Evolutionary conservation across 30 jellyfish, hydroid and myxozoan species (phyloP), one percentile per base, ranked within the genome.

Genomic region (Clytia hemisphaerica): DNA sequence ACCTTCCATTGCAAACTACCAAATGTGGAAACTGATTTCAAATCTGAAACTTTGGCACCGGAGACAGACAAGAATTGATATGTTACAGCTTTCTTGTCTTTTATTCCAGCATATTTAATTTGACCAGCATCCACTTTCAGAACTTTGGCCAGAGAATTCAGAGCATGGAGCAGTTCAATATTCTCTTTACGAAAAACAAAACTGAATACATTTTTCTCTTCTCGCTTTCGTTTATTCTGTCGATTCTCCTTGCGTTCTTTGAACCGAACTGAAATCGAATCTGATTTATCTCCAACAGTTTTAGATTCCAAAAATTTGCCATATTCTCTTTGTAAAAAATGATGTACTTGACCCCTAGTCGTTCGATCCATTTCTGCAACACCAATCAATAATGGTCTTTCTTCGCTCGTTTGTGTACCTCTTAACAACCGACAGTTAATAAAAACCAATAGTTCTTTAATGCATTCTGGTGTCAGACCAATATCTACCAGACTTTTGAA

Each of bases 61-160:
- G 50, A 42, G 0, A 72, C 65, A 0, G 92, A 45, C 9, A 83
- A 38, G 25, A 27, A 32, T 66, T 83, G 95, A 31, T 62, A 70
- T 0, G 95, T 83, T 9, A 67, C 57, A 19, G 95, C 95, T 42
- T 68, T 83, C 61, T 75, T 83, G 75, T 83, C 95, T 68, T 83
- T 83, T 34, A 71, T 63, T 30, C 95, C 95, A 45, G 95, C 92
- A 47, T 64, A 83, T 29, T 72, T 61, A 15, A 83, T 42, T 14
- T 64, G 16, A 1, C 82, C 58, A 2, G 82, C 64, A 24, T 83
- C 61, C 21, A 49, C 37, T 15, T 71, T 63, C 40, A 83, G 35
- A 6, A 26, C 66, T 34, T 29, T 58, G 14, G 95, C 59, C 4
- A 83, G 57, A 36, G 37, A 69, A 29, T 37, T 25, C 6, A 83